Evolutionary conservation across 2,113 vertebrate genomes (phyloP).

Genomic region (Malurus melanocephalus): DNA sequence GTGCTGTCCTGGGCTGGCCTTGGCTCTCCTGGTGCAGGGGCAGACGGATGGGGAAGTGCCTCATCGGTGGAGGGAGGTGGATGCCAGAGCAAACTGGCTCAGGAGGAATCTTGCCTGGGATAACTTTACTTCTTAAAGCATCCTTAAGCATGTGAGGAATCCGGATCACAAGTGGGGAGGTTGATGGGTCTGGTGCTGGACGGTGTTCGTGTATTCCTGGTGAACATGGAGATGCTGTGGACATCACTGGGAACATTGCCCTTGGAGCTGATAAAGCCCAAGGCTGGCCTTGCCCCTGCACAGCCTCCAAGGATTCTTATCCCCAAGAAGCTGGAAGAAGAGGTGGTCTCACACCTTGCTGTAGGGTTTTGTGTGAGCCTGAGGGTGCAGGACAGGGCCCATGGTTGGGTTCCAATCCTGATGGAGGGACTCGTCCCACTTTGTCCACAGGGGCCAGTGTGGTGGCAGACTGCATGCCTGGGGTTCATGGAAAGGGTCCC

Average conservation of each 20-base stretch:
- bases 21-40: rapidly evolving
- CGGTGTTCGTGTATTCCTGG: not conserved
- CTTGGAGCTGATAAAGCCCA: not conserved
- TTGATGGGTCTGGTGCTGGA: rapidly evolving
- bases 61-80: not conserved
- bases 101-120: not conserved
- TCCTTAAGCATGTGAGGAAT: not conserved
- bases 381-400: too few relatives aligned
- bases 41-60: rapidly evolving
- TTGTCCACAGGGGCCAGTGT: rapidly evolving
- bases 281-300: rapidly evolving
- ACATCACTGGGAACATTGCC: not conserved
- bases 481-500: rapidly evolving
- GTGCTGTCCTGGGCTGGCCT: not conserved
- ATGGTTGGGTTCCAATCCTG: not conserved
- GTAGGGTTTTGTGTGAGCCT: rapidly evolving
- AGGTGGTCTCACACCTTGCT: not conserved
- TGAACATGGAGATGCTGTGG: rapidly evolving
- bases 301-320: rapidly evolving
- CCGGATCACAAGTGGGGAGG: rapidly evolving
- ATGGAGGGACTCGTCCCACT: rapidly evolving
- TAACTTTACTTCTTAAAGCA: not conserved
- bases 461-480: not conserved
- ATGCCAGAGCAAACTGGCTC: rapidly evolving
- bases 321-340: not conserved